Evolutionary conservation across 2,888 invertebrate genomes (phyloP).

Genomic region (Siphlonurus alternatus): DNA sequence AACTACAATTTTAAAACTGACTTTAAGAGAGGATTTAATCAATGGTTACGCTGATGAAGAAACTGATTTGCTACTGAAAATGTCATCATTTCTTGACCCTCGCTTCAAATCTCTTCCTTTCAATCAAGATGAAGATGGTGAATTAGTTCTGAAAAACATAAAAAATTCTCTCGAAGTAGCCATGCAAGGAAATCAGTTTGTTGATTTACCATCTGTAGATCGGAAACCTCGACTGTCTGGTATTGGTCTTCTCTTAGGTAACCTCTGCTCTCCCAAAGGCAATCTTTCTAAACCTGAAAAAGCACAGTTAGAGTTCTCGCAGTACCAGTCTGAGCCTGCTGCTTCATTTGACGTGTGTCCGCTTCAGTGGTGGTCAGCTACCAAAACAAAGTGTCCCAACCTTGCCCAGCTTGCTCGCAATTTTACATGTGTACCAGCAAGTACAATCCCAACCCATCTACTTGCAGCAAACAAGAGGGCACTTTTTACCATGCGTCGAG

Average conservation of each 20-base stretch:
- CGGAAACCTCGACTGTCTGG: not conserved
- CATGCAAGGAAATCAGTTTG: not conserved
- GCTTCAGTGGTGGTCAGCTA: not conserved
- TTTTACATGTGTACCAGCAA: not conserved
- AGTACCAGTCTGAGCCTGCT: not conserved
- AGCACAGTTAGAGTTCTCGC: not conserved
- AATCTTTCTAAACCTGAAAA: not conserved
- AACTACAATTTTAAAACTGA: not conserved
- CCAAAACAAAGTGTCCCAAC: not conserved
- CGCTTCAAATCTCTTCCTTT: not conserved
- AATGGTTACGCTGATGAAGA: not conserved
- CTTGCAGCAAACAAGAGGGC: not conserved
- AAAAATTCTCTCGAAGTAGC: not conserved
- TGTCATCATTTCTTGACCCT: not conserved
- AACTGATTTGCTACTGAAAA: not conserved
- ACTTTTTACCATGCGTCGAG: not conserved
- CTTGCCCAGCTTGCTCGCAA: not conserved
- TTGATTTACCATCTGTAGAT: not conserved
- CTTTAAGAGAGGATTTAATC: not conserved
- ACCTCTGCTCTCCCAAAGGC: not conserved
- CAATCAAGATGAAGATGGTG: not conserved
- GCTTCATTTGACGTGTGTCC: not conserved
- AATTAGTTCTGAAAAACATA: not conserved
- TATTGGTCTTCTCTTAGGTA: not conserved
- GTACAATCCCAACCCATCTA: not conserved